Base-by-base conservation (phyloP, 2,113 vertebrate species). In the Grallaria varia region DNA sequence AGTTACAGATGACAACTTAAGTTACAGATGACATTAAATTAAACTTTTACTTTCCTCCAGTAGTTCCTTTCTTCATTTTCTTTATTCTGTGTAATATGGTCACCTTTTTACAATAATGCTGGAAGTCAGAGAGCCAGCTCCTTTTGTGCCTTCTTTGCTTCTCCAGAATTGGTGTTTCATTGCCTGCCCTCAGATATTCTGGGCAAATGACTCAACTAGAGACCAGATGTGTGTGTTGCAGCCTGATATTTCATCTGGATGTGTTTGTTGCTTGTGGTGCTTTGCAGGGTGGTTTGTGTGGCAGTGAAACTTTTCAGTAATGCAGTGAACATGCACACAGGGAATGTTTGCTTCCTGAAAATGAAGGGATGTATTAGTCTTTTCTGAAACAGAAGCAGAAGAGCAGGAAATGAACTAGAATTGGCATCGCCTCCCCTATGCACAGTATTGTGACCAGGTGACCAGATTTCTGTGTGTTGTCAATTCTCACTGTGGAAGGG, bases 401-500 rank as follows among this genome's bases (percentile, higher is more conserved):
- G 77, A 85, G 63, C 78, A 87, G 96, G 91, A 96, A 90, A 96
- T 96, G 96, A 98, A 84, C 90, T 93, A 49, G 64, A 27, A 35
- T 10, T 91, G 90, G 60, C 23, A 59, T 96, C 0, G 5, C 89
- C 94, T 82, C 60, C 83, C 82, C 56, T 91, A 82, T 75, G 75
- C 82, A 89, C 79, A 95, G 75, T 93, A 89, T 89, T 52, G n/a
- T 72, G 76, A 93, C 94, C 96, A 96, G 91, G 45, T 91, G 88
- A 94, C 96, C 95, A 97, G 94, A 97, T 95, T 96, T 97, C 95
- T 93, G 62, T 95, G n/a, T 85, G 96, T 96, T 73, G 60, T 95
- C 93, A 78, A 8, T 92, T 97, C 74, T 82, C 24, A 9, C 28
- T 73, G 84, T 89, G 67, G 67, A 95, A 96, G 63, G 44, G 92